Conservation (phyloP, 2,888 invertebrate genomes). For the Orthosia gracilis region DNA sequence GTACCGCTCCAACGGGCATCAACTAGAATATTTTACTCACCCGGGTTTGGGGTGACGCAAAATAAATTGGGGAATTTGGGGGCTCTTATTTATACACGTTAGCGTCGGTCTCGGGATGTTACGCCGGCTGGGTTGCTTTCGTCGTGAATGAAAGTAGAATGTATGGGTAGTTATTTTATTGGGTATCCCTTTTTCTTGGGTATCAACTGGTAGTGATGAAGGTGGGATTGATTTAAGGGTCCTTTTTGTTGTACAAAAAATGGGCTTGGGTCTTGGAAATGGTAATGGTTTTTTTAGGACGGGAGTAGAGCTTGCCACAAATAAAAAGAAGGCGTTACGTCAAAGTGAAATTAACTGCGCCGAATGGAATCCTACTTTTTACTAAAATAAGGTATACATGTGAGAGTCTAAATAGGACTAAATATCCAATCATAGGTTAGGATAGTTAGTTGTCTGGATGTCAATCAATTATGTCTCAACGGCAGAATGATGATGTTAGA, state of each 20-base stretch:
- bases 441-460: too few species aligned
- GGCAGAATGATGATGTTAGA: too few species aligned
- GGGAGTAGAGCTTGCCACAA: constrained; percentile 9
- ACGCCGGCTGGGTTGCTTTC: constrained; percentile 57
- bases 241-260: constrained; percentile 42
- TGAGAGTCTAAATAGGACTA: too few species aligned
- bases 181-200: constrained; percentile 50
- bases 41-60: constrained; percentile 63
- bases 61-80: constrained; percentile 68
- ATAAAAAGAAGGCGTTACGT: neutral
- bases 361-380: too few species aligned
- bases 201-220: constrained; percentile 58
- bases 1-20: constrained; percentile 58
- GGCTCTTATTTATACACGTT: constrained; percentile 67
- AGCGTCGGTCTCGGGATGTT: constrained; percentile 61
- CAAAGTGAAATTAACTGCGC: neutral
- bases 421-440: too few species aligned
- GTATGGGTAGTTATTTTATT: constrained; percentile 59
- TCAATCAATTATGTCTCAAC: too few species aligned
- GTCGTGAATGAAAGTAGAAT: constrained; percentile 54
- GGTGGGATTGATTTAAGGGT: constrained; percentile 51
- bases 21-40: constrained; percentile 67
- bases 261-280: constrained; percentile 12
- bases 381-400: too few species aligned
- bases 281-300: constrained; percentile 37